Base-by-base conservation (phyloP, 2,888 invertebrate species). In the Napeogenes inachia region DNA sequence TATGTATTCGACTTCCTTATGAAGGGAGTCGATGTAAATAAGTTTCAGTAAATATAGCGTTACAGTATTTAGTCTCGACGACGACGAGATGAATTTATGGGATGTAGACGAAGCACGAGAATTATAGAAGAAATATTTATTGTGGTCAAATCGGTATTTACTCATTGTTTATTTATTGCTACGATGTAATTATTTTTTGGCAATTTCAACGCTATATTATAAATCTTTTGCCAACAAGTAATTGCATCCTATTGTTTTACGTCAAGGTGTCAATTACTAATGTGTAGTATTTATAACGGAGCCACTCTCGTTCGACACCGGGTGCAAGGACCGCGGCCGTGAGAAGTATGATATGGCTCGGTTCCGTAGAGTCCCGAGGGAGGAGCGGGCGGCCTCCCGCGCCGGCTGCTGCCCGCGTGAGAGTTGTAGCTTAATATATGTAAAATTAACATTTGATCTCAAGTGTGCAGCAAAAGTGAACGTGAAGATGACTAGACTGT, bases 371-470 rank as follows among this genome's bases (percentile, higher is more conserved):
- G 13, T 45, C 13, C 47, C 6, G 47, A n/a, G 47, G n/a, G 47
- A 21, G 47, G 64, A 53, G 63, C 60, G 56, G 62, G 59, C 69
- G 69, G 65, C 69, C 70, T 77, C 75, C 75, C 79, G 78, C 68
- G 70, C 79, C 79, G 78, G 82, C 81, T 77, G 82, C 76, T 82
- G 87, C 80, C 78, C 77, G 87, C 79, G 86, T 88, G 89, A 73
- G 82, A 84, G 87, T 84, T 83, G 81, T 84, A 81, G 83, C 87
- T 83, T 82, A 84, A 79, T 80, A 85, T 85, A 68, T 86, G 83
- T 86, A 87, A 87, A 87, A 87, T 83, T 87, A 88, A 87, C 86
- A 89, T 89, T 88, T 89, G 89, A 89, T 89, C 89, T 89, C 89
- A 89, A 89, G 89, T 87, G 88, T 87, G 89, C 88, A 88, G 88